These are phyloP conservation scores for Rambutsinella grinnellia DNA, from an alignment of 2,888 invertebrate genomes.

Conservation along the genomic window DNA sequence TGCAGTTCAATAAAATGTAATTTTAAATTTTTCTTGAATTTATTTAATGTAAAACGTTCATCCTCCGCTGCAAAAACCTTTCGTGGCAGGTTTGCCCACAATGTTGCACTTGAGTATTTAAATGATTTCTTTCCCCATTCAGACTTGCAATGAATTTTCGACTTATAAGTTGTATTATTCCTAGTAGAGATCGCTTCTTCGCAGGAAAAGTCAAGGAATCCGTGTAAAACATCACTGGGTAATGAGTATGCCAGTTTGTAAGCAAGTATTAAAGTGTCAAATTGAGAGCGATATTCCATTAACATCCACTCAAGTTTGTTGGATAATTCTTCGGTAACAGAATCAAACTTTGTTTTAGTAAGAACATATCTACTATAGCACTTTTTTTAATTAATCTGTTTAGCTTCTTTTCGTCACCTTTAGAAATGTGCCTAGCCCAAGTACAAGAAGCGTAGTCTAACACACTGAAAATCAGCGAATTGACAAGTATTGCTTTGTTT, in stretches of 20 bases:
- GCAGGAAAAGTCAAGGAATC: not conserved
- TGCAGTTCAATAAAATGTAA: no score
- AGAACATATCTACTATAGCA: not conserved
- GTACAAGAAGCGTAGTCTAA: not conserved
- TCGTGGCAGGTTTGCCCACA: not conserved
- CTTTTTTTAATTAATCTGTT: not conserved
- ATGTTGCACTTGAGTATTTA: not conserved
- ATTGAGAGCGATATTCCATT: not conserved
- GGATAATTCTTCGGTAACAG: not conserved
- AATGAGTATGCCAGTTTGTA: not conserved
- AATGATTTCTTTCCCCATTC: not conserved
- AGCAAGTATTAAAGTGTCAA: not conserved
- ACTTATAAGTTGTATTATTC: not conserved
- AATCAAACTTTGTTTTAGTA: not conserved
- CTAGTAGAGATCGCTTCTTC: not conserved
- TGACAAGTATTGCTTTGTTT: not conserved
- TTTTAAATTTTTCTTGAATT: no score
- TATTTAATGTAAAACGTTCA: no score
- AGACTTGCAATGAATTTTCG: not conserved
- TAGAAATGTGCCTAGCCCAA: not conserved
- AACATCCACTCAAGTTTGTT: conserved; percentile 3
- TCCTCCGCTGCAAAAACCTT: no score
- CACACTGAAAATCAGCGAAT: not conserved
- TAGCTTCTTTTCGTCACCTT: not conserved
- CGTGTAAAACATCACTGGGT: not conserved